phyloP scores from a whole-genome alignment of 2,888 invertebrate genomes.

The Melanchra persicariae region DNA sequence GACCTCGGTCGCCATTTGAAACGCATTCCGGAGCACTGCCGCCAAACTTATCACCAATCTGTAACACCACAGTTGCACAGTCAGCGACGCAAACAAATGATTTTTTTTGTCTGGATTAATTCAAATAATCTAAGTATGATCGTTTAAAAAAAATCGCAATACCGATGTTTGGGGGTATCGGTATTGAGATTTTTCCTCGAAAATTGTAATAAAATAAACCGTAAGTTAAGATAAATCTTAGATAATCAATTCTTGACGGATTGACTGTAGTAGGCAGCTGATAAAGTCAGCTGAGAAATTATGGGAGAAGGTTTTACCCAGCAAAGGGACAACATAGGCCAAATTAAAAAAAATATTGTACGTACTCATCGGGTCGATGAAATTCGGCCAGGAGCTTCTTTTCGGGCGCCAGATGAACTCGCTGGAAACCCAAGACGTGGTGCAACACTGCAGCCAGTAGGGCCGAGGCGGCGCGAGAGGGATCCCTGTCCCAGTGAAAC shows the following conservation, averaged over 20 bases:
- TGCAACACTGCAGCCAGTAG: background rate
- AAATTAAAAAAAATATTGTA: too few relatives aligned
- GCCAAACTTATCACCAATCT: constrained; percentile 6
- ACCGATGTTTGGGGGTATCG: too few relatives aligned
- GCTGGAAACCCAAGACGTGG: background rate
- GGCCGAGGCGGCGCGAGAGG: background rate
- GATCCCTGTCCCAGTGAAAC: background rate
- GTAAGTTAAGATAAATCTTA: too few relatives aligned
- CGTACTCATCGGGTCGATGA: background rate
- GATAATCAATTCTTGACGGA: too few relatives aligned
- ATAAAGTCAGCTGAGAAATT: background rate
- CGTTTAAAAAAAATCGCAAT: background rate
- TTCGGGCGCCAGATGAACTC: background rate
- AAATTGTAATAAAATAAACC: too few relatives aligned
- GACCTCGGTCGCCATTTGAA: too few relatives aligned
- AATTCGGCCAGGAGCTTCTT: background rate
- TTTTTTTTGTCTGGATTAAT: background rate
- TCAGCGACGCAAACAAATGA: background rate
- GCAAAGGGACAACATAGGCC: background rate
- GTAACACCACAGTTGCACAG: background rate
- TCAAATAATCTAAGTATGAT: background rate
- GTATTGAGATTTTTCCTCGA: too few relatives aligned
- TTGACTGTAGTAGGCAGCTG: too few relatives aligned
- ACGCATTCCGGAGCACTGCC: background rate
- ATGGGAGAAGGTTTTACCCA: background rate